Conservation (phyloP, 2,888 invertebrate genomes). For the Tinea semifulvella region DNA sequence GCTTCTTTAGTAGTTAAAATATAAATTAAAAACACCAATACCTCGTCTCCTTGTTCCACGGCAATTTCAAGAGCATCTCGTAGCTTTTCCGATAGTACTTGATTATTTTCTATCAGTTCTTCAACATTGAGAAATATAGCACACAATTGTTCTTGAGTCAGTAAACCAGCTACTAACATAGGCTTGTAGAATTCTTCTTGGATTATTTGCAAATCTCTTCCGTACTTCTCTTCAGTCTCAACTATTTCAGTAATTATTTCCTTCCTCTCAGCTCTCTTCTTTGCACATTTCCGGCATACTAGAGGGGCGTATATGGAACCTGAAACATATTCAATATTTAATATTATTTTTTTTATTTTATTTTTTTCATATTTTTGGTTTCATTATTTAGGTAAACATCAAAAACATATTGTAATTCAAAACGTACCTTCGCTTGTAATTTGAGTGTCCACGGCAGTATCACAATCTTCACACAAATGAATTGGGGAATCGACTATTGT, state of each 20-base stretch:
- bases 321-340: no score
- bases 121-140: conserved; percentile 94
- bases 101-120: conserved; percentile 89
- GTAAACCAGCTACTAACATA: conserved; percentile 89
- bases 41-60: conserved; percentile 79
- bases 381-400: background rate
- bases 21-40: conserved; percentile 22
- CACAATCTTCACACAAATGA: conserved; percentile 87
- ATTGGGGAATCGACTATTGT: conserved; percentile 65
- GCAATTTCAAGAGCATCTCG: conserved; percentile 89
- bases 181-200: conserved; percentile 93
- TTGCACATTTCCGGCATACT: conserved; percentile 88
- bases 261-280: conserved; percentile 88
- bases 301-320: conserved; percentile 79
- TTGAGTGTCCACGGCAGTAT: conserved; percentile 79
- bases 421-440: conserved; percentile 71
- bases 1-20: no score
- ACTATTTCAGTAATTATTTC: conserved; percentile 95
- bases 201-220: conserved; percentile 90
- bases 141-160: conserved; percentile 90
- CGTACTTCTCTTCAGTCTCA: conserved; percentile 96
- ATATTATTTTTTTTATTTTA: no score
- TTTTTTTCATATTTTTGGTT: no score
- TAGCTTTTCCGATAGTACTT: conserved; percentile 85
- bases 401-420: conserved; percentile 9